Evolutionary conservation across 2,797 vertebrate genomes (phyloP).

Genomic region (Cichlasoma orientale): DNA sequence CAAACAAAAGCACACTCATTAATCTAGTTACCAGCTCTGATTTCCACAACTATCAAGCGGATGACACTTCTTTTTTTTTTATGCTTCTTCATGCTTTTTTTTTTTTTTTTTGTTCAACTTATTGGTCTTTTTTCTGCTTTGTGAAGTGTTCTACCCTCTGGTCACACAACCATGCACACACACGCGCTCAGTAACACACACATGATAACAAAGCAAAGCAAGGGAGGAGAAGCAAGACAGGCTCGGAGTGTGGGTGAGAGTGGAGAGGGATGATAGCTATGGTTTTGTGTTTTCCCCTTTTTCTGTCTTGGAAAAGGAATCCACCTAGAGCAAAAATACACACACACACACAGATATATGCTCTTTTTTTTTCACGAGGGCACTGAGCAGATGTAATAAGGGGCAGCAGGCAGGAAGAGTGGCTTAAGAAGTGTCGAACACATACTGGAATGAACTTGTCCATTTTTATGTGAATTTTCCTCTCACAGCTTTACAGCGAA

Average conservation of each 20-base stretch:
- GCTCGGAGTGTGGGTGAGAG: constrained; percentile 32
- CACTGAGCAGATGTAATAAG: constrained; percentile 37
- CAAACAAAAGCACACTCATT: constrained; percentile 1
- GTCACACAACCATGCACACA: constrained; percentile 5
- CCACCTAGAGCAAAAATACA: constrained; percentile 5
- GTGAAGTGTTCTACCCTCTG: constrained; percentile 43
- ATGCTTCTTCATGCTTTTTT: constrained; percentile 31
- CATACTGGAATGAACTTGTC: constrained; percentile 1
- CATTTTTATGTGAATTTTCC: constrained; percentile 1
- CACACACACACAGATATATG: constrained; percentile 2
- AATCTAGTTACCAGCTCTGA: constrained; percentile 9
- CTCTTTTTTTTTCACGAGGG: constrained; percentile 1
- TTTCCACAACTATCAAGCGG: constrained; percentile 29
- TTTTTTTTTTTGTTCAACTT: constrained; percentile 39
- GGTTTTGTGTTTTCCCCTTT: constrained; percentile 48
- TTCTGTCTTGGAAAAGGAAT: constrained; percentile 33
- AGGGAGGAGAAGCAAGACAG: constrained; percentile 30
- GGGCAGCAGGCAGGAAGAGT: constrained; percentile 28
- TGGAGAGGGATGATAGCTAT: constrained; percentile 52
- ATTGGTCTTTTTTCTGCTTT: constrained; percentile 52
- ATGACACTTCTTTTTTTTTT: constrained; percentile 38
- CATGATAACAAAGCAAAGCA: constrained; percentile 5
- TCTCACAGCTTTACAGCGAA: background rate
- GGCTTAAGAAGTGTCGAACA: constrained; percentile 41
- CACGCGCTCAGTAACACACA: background rate